Base-by-base conservation (phyloP, 2,888 invertebrate genomes). In the Lasioglossum villosulum region DNA sequence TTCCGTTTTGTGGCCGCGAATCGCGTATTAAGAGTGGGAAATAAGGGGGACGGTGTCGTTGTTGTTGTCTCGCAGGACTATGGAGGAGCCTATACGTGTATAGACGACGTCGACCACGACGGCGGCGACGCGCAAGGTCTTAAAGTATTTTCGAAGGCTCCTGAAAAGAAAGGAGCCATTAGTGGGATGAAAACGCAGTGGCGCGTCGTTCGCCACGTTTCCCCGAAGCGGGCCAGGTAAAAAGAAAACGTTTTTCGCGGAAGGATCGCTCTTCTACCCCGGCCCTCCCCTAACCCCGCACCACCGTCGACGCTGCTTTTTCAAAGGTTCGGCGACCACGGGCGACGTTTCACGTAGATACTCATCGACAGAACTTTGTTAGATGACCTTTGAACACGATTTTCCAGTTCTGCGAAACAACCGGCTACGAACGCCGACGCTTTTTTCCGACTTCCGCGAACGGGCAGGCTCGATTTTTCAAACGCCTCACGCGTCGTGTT, bases 181-280 rank as follows among this genome's bases (percentile, higher is more conserved):
- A 88, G 88, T 72, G 82, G 78, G 73, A 82, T 82, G 82, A 86
- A 87, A 87, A 89, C 72, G 83, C 83, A 75, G 81, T 66, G 83
- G 84, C 71, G 77, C 83, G 83, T 82, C 82, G 82, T 82, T 89
- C 81, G 87, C 82, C 83, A 78, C 66, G 82, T 86, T 89, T 83
- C 83, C 72, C 6, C 81, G 83, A 86, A 88, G 66, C 45, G 16
- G 59, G 37, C 75, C 89, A 89, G 89, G 89, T 89, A 89, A 87
- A 86, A 84, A 76, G 87, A 83, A 87, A 86, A 89, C 82, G 87
- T 78, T 89, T 89, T 86, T 89, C 87, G 79, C 86, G 75, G 84
- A 89, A 88, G 88, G 89, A 82, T 83, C 73, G 73, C 48, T 27
- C 10, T 23, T 16, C 16, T 5, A 34, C 34, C 82, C 27, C 75